Evolutionary conservation across 2,113 vertebrate species (phyloP).

Genomic region (chimpanzee (Pan troglodytes)): DNA sequence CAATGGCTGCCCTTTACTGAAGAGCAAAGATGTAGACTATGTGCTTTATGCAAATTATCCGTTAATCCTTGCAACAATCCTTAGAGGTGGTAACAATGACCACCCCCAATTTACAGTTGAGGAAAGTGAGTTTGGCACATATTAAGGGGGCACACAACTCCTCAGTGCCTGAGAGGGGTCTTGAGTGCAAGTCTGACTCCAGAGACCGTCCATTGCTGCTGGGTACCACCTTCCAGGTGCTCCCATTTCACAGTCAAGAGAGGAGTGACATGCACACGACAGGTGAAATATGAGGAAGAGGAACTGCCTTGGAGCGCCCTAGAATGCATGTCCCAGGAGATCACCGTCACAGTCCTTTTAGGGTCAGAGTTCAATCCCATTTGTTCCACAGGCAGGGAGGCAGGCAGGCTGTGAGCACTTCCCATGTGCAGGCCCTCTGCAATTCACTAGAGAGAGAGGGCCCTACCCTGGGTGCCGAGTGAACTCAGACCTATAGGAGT

Average conservation of each 20-base stretch:
- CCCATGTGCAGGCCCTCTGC: rapidly evolving
- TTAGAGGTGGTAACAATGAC: background rate
- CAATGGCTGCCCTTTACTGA: background rate
- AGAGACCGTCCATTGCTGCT: background rate
- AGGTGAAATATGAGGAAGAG: background rate
- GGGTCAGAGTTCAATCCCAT: background rate
- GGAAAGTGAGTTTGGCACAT: background rate
- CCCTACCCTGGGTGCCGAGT: background rate
- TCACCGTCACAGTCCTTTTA: too few relatives aligned
- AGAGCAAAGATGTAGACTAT: rapidly evolving
- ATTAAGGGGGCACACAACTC: background rate
- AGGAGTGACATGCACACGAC: background rate
- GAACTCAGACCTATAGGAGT: background rate
- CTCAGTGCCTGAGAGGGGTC: background rate
- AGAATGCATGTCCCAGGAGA: background rate
- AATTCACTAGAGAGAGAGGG: background rate
- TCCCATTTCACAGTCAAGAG: rapidly evolving
- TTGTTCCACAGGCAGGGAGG: background rate
- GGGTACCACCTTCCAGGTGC: background rate
- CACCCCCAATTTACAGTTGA: background rate
- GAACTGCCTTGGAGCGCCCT: background rate
- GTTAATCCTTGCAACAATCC: background rate
- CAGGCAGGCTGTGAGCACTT: background rate
- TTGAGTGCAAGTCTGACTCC: background rate
- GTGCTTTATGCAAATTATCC: background rate